Evolutionary conservation across 1,140 invertebrate genomes (phyloP), one percentile per base, ranked within the genome.

Genomic region (Bombus fervidus): DNA sequence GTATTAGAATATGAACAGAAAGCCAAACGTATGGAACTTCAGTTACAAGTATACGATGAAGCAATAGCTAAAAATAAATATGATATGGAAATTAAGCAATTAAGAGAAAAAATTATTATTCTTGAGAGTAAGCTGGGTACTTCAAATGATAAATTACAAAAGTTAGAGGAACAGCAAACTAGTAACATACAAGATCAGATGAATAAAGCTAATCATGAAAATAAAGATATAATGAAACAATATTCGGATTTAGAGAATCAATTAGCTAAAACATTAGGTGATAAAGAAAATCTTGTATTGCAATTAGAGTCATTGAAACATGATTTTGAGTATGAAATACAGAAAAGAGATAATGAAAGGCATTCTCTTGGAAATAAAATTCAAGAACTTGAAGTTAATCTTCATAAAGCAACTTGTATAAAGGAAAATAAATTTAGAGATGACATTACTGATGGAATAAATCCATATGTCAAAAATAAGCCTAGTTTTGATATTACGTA

Each of bases 1-100:
- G 87, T 96, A 34, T 89, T 94, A 0, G 89, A 96, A 4, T 92
- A 96, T 12, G 95, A 96, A 86, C 92, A 96, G 88, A 94, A 95
- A 87, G 73, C 96, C 6, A 94, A 96, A 89, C 95, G 95, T 1
- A 93, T 95, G 28, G 89, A 94, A 53, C 81, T 83, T 3, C 94
- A 91, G 47, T 83, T 93, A 12, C 77, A 94, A 66, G 28, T 69
- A 1, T 90, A 39, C 1, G 88, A 82, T 57, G 93, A 95, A 37
- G 87, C 91, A 22, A 85, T 86, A 94, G 95, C 90, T 93, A 96
- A 91, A 91, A 95, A 93, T 74, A 96, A 93, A 94, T 96, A 94
- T 86, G 91, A 93, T 81, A 81, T 90, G 5, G 93, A 93, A 75
- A 92, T 94, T 68, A 79, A 86, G 25, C 80, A 88, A 47, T 85